A percentile compares a stretch with the other conserved stretches of the same genome.
Evolutionary conservation across 2,113 vertebrate species (phyloP).

Genomic region (Leptobrachium ailaonicum): DNA sequence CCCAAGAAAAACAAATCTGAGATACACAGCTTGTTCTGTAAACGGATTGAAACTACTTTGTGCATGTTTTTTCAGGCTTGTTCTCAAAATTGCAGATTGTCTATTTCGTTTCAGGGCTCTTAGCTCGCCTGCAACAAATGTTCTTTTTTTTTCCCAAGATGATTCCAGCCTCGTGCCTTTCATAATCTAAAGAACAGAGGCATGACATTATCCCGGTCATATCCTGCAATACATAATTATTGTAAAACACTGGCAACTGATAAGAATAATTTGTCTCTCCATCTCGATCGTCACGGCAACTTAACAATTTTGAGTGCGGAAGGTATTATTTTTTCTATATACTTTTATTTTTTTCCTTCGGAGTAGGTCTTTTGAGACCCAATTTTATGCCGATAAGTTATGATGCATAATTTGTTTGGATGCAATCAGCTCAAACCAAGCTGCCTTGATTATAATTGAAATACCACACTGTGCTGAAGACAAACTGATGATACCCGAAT

Average conservation of each 20-base stretch:
- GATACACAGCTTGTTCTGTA: no score
- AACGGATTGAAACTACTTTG: no score
- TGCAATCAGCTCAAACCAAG: constrained; percentile 27
- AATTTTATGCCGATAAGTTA: constrained; percentile 15
- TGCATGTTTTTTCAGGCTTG: no score
- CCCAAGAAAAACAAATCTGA: no score
- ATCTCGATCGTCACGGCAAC: background rate
- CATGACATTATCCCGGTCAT: background rate
- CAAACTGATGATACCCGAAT: background rate
- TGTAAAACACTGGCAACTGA: background rate
- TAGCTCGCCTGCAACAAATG: background rate
- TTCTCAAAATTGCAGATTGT: no score
- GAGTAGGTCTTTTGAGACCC: background rate
- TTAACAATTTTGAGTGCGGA: constrained; percentile 5
- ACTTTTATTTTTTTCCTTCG: background rate
- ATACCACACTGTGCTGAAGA: constrained; percentile 20
- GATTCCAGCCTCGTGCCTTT: background rate
- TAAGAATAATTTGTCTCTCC: constrained; percentile 9
- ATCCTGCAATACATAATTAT: background rate
- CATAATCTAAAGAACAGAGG: background rate
- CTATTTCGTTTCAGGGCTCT: no score
- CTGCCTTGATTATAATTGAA: constrained; percentile 22
- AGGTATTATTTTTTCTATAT: background rate
- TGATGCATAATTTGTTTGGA: constrained; percentile 7
- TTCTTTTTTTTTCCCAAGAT: background rate